Evolutionary conservation across 2,888 invertebrate species (phyloP).

Genomic region (Lepidonotus clava): DNA sequence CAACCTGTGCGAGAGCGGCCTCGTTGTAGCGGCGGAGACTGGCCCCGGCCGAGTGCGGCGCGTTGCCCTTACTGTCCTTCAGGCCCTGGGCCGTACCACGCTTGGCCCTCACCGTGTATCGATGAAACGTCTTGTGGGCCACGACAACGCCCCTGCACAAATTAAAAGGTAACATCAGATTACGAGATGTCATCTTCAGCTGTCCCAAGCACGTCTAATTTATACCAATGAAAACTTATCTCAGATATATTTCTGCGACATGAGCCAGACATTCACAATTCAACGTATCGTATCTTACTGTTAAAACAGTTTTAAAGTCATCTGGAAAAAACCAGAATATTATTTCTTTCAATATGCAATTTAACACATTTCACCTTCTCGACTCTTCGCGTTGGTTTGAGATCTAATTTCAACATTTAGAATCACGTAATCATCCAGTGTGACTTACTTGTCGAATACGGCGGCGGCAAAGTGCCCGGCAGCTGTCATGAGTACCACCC

Average conservation of each 20-base stretch:
- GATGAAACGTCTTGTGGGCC: constrained; percentile 91
- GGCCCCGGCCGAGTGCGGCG: constrained; percentile 90
- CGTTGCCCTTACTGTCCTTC: constrained; percentile 85
- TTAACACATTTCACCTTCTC: no score
- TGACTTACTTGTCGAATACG: constrained; percentile 83
- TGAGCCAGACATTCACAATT: no score
- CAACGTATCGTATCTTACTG: no score
- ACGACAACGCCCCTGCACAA: constrained; percentile 82
- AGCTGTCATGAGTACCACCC: constrained; percentile 90
- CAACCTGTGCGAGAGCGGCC: constrained; percentile 86
- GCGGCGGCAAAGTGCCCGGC: constrained; percentile 92
- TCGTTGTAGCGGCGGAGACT: constrained; percentile 90
- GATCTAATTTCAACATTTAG: neutral
- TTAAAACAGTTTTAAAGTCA: no score
- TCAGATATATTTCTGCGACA: no score
- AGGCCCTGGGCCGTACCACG: constrained; percentile 89
- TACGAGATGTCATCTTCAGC: neutral
- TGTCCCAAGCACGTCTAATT: neutral
- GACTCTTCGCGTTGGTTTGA: no score
- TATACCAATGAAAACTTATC: no score
- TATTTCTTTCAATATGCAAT: no score
- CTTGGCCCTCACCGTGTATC: constrained; percentile 90
- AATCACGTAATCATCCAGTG: neutral
- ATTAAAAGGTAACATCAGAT: neutral
- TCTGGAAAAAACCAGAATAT: no score